Evolutionary conservation across 2,113 vertebrate genomes (phyloP), one percentile per base, ranked within the genome.

Genomic region (Cacatua alba): DNA sequence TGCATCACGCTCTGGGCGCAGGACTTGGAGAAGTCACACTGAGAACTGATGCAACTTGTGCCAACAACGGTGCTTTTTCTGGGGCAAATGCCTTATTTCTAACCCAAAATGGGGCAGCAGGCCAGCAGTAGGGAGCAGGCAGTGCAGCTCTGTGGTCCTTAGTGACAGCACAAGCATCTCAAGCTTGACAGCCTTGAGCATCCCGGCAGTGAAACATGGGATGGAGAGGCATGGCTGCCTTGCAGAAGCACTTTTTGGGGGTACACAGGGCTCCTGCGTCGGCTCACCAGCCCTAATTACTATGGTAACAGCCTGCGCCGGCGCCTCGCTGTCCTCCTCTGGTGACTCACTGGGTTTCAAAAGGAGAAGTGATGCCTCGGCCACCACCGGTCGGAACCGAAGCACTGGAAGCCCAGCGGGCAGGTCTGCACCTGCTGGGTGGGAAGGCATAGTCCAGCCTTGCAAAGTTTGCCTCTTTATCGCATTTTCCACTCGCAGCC

Each of bases 321-420:
- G 90, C 53, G 63, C 91, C 91, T 89, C 94, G 75, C 95, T 89
- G 86, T 60, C 91, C 96, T 96, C 95, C 89, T 67, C 48, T 19
- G 78, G 96, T 98, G 97, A 97, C 95, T 98, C 97, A 97, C 92
- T 78, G 92, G 94, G 92, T 90, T 94, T 49, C 60, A n/a, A 59
- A 63, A 72, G 79, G 26, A 91, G 39, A 82, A 86, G 70, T 5
- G 53, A 17, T 35, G 82, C 70, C 90, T 81, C 4, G 3, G 51
- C 43, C 28, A 6, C 41, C 5, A 2, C 88, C 2, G 5, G 6
- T 48, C 10, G 24, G 43, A 55, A 52, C 57, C 41, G 31, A 71
- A 69, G 51, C 41, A 4, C 48, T 35, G 69, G 74, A 64, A 96
- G 72, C 49, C 51, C 44, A 64, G 44, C 3, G 4, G 91, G 82